A percentile compares a stretch with the other conserved stretches of the same genome.
phyloP scores from a whole-genome alignment of 2,113 vertebrate genomes.

The Xenus cinereus region DNA sequence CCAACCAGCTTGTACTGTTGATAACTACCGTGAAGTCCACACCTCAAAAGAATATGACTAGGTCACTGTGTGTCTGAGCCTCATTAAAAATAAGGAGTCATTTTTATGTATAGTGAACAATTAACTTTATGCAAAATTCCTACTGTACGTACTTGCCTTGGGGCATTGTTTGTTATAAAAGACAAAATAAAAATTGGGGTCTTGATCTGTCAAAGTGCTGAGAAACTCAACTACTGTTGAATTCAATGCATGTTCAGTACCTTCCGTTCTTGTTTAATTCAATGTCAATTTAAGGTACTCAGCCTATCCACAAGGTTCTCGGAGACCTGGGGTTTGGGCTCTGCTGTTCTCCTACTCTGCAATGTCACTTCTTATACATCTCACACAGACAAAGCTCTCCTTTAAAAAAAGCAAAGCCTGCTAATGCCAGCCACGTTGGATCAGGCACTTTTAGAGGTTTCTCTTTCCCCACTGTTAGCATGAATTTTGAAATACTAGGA shows the following conservation, averaged over 20 bases:
- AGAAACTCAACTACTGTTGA: conserved; percentile 4
- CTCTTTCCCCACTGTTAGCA: neutral
- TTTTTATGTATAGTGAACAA: conserved; percentile 36
- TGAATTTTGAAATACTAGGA: conserved; percentile 5
- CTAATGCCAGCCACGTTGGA: neutral
- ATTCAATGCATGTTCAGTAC: neutral
- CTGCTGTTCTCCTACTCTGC: neutral
- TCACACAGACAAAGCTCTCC: neutral
- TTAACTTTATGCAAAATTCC: conserved; percentile 43
- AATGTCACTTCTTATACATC: neutral
- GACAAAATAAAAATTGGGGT: conserved; percentile 19
- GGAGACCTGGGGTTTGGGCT: neutral
- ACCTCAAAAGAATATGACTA: neutral
- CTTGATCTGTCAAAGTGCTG: conserved; percentile 29
- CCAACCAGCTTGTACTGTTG: neutral
- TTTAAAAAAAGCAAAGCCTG: neutral
- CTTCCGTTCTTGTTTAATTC: conserved; percentile 37
- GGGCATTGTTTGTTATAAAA: conserved; percentile 49
- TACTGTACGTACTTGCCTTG: neutral
- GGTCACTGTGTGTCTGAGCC: neutral
- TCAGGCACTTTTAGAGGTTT: neutral
- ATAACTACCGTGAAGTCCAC: neutral
- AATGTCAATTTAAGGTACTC: conserved; percentile 5
- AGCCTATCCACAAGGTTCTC: neutral
- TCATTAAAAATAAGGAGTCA: conserved; percentile 22